phyloP scores from a whole-genome alignment of 2,797 vertebrate genomes.

The Trematomus bernacchii region DNA sequence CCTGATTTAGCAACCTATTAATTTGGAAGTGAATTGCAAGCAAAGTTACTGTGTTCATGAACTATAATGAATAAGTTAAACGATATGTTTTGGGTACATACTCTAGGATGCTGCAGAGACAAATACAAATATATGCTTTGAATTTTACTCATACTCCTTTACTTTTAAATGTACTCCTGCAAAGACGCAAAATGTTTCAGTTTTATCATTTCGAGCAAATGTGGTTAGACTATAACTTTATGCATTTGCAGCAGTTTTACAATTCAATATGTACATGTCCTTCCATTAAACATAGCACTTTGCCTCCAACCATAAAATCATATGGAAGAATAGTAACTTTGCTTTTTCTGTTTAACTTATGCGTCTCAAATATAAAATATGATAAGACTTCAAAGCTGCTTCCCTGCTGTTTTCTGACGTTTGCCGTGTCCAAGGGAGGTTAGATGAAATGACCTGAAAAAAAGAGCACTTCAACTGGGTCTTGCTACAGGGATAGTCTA shows the following conservation, averaged over 20 bases:
- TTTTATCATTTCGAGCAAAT: background rate
- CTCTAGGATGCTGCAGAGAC: background rate
- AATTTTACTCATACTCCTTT: background rate
- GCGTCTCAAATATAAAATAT: background rate
- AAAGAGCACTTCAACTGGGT: slow-evolving; percentile 55
- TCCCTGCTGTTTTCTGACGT: slow-evolving; percentile 61
- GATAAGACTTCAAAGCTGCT: slow-evolving; percentile 51
- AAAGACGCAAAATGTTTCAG: background rate
- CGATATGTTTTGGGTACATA: background rate
- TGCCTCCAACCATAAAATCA: background rate
- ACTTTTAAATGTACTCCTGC: background rate
- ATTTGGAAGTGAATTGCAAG: background rate
- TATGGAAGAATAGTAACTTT: background rate
- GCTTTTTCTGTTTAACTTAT: slow-evolving; percentile 8
- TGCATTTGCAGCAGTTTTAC: background rate
- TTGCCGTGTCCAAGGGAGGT: slow-evolving; percentile 67
- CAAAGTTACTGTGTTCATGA: background rate
- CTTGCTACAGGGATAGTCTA: slow-evolving; percentile 74
- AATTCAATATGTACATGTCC: background rate
- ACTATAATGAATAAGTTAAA: background rate
- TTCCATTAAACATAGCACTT: background rate
- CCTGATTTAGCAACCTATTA: background rate
- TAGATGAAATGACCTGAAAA: slow-evolving; percentile 65
- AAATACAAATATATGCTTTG: background rate
- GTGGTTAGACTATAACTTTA: background rate